These are phyloP conservation scores for Pseudopipra pipra DNA, from an alignment of 2,113 vertebrate genomes.

Conservation along the genomic window DNA sequence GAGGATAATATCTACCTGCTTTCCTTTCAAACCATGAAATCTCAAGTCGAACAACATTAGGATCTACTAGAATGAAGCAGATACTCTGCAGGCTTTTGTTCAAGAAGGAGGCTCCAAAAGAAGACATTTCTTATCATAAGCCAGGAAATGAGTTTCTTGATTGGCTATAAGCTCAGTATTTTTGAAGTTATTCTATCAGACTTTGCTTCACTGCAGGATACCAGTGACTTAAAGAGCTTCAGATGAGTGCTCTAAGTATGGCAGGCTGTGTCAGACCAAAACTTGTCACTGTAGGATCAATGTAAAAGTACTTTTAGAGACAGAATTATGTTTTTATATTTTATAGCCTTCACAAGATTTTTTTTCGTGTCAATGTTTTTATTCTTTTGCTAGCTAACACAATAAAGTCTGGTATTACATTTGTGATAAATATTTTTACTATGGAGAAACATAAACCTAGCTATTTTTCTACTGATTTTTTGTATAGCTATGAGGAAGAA, in stretches of 20 bases:
- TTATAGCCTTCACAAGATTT: background rate
- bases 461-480: background rate
- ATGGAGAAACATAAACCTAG: background rate
- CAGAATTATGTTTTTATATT: background rate
- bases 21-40: background rate
- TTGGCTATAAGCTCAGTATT: background rate
- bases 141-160: background rate
- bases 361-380: background rate
- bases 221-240: background rate
- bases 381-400: background rate
- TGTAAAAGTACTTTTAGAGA: background rate
- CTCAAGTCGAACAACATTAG: background rate
- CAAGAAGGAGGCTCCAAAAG: background rate
- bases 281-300: background rate
- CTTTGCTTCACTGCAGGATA: background rate
- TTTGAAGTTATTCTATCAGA: background rate
- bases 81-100: background rate
- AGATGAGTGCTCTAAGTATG: background rate
- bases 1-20: background rate
- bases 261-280: background rate
- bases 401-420: background rate
- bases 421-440: background rate
- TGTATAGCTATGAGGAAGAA: background rate
- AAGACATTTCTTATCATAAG: background rate
- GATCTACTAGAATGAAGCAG: background rate